These are phyloP conservation scores for Falco concolor DNA, from an alignment of 2,797 vertebrate genomes.

Conservation along the genomic window DNA sequence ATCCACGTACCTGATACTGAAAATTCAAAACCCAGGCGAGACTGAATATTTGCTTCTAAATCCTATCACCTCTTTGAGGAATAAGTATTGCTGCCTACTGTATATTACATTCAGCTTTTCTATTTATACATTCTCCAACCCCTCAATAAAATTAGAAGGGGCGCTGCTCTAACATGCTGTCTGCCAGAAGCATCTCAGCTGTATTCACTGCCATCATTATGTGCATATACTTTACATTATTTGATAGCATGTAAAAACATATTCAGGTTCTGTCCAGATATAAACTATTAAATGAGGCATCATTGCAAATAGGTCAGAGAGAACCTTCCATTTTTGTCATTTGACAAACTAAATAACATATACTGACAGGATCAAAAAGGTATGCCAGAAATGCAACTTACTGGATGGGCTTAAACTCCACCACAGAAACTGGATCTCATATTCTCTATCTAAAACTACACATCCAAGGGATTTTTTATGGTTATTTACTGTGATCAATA, in stretches of 20 bases:
- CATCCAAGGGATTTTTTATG: background rate
- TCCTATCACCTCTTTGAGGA: background rate
- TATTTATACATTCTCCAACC: background rate
- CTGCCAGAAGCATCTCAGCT: background rate
- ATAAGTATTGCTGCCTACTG: background rate
- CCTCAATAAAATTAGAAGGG: conserved; percentile 9
- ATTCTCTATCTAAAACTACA: background rate
- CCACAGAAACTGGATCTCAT: background rate
- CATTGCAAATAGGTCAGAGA: background rate
- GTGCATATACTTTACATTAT: conserved; percentile 14
- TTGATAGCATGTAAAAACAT: conserved; percentile 7
- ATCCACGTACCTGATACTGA: background rate
- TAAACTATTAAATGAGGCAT: background rate
- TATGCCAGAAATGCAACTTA: background rate
- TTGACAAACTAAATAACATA: background rate
- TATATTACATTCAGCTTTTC: background rate
- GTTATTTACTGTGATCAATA: background rate
- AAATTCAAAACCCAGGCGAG: background rate
- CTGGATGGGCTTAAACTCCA: background rate
- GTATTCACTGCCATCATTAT: background rate
- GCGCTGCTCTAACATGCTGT: background rate
- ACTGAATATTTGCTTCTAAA: background rate
- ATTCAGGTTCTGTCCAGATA: background rate
- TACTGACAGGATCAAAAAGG: background rate
- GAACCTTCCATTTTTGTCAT: background rate